Percentiles rank a stretch among this genome's conserved stretches.
Conservation (phyloP, 2,888 invertebrate genomes). For the Drosophila quinaria region DNA sequence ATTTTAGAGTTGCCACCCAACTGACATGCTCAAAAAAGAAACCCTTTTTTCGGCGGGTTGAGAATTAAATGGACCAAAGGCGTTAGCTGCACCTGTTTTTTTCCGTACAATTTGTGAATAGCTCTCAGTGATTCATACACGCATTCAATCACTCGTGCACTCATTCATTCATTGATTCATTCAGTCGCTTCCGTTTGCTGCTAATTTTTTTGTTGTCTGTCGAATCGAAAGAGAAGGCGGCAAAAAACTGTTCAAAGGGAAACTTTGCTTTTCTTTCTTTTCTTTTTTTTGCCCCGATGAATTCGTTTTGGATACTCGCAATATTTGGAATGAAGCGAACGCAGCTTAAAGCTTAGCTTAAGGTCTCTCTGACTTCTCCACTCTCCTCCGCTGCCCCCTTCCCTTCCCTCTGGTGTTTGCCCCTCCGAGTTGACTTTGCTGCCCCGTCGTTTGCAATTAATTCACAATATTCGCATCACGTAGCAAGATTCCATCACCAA, state of each 20-base stretch:
- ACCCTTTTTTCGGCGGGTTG: too few species aligned
- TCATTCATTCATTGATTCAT: constrained; percentile 18
- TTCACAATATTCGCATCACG: constrained; percentile 78
- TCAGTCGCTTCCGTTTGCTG: constrained; percentile 36
- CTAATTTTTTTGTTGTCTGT: constrained; percentile 67
- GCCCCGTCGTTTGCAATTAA: constrained; percentile 69
- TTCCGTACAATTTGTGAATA: not conserved
- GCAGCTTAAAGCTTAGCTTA: constrained; percentile 33
- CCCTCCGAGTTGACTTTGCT: constrained; percentile 2
- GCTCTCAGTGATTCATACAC: constrained; percentile 23
- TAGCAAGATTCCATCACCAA: constrained; percentile 78
- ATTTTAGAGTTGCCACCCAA: not conserved
- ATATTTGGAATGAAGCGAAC: not conserved
- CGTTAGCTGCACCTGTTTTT: not conserved
- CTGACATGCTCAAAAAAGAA: not conserved
- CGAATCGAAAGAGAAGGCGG: constrained; percentile 3
- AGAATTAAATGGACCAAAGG: not conserved
- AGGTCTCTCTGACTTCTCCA: not conserved
- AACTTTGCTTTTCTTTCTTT: not conserved
- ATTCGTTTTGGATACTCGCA: not conserved
- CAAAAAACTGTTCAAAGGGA: not conserved
- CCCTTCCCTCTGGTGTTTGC: not conserved
- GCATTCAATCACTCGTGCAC: constrained; percentile 8
- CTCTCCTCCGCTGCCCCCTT: constrained; percentile 6
- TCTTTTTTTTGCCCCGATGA: not conserved